Evolutionary conservation across 2,113 vertebrate genomes (phyloP), one percentile per base, ranked within the genome.

Genomic region (Rhynchomys soricoides): DNA sequence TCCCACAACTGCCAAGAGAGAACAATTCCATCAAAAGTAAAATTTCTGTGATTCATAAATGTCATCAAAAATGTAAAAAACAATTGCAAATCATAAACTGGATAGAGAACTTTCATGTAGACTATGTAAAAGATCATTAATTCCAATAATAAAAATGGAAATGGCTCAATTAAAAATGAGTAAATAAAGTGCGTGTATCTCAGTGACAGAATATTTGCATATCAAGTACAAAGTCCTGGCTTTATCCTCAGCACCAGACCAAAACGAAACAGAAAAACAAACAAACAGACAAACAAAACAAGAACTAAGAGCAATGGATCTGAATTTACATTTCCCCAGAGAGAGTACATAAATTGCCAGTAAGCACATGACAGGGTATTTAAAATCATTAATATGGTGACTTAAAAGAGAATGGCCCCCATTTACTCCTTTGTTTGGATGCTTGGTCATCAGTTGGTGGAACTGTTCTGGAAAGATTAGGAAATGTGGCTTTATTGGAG

Each of bases 51-150:
- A 79, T 91, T 91, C 37, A 93, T 92, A 90, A 52, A n/a, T 40
- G 77, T 29, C 37, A 91, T 91, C 31, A 81, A 93, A 57, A 79
- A 94, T 82, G n/a, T 77, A 45, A 64, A 73, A 91, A 85, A 89
- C 68, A 85, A 78, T 88, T 77, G 21, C 24, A 83, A 82, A 70
- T 82, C n/a, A 78, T 43, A 68, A 92, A 75, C 86, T 26, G n/a
- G 57, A 26, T 50, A 48, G 82, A 22, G 5, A 24, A 55, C 5
- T 66, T 91, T 3, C 40, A 59, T 68, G 1, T 45, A 93, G 21
- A 87, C 50, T n/a, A 86, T 34, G 15, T 90, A 34, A 70, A 68
- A 48, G 52, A 57, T 3, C 29, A 71, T 66, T 93, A 71, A 70
- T 57, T 15, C 37, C 21, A 34, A 16, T 34, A 94, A 43, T 86